Evolutionary conservation across 2,797 vertebrate species (phyloP).

Genomic region (Eutrigla gurnardus): DNA sequence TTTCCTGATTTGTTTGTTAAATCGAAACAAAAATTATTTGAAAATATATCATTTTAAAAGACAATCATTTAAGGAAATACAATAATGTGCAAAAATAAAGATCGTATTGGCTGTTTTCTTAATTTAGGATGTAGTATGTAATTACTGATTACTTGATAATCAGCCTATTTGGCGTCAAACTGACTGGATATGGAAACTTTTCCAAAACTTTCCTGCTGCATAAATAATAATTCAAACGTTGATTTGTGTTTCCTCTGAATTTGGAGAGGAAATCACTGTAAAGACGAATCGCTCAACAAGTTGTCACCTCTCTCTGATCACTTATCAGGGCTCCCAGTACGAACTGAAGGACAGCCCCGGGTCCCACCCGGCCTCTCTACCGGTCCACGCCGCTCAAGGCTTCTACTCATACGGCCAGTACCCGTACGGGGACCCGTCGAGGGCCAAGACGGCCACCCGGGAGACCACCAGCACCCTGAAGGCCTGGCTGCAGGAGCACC

Average conservation of each 20-base stretch:
- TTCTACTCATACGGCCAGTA: conserved; percentile 98
- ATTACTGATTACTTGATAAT: background rate
- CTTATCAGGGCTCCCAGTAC: conserved; percentile 93
- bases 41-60: background rate
- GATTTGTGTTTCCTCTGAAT: background rate
- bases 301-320: conserved; percentile 30
- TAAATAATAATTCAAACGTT: background rate
- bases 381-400: conserved; percentile 92
- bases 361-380: conserved; percentile 92
- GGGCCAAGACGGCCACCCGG: conserved; percentile 95
- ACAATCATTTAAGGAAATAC: background rate
- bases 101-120: background rate
- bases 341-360: conserved; percentile 97
- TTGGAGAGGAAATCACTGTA: background rate
- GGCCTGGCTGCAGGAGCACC: conserved; percentile 97
- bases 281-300: conserved; percentile 54
- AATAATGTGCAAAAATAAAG: background rate
- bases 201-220: conserved; percentile 1
- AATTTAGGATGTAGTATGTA: background rate
- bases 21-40: background rate
- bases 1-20: background rate
- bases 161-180: background rate
- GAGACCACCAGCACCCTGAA: conserved; percentile 97
- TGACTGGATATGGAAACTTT: conserved; percentile 7
- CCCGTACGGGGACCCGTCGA: conserved; percentile 93